Base-by-base conservation (phyloP, 2,797 vertebrate species). In the Octomys mimax region DNA sequence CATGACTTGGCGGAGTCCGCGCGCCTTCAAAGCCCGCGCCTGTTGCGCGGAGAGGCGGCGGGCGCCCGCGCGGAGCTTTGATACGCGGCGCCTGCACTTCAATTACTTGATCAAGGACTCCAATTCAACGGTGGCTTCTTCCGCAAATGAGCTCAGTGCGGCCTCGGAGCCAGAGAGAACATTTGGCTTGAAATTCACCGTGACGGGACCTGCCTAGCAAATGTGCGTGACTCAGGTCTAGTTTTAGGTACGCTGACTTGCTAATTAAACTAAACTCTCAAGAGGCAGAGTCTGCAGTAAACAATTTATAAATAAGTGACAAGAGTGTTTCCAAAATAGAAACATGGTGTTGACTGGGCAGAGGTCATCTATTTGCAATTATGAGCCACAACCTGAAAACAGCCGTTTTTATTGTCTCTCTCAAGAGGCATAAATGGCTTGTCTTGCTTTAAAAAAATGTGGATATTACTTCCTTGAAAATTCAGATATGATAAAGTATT, bases 1-100 rank as follows among this genome's bases (percentile, higher is more conserved):
- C 97, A 99, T 99, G 98, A 99, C 99, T 99, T 99, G 0, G 5
- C 98, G 98, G 99, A 98, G 97, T 98, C 98, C 97, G 98, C 96
- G 98, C 98, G 10, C 98, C 98, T 98, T 99, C 99, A 99, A 99
- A 99, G 99, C 97, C 88, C 28, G 81, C 0, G 57, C 90, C 97
- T 46, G 86, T 68, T 52, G 71, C 70, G 22, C 62, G 2, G 83
- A 77, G 89, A 4, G 96, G 22, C 64, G 3, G 77, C 79, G 2
- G 87, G 87, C 57, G 93, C 62, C 6, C 87, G 75, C 26, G 81
- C 97, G 97, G 96, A 68, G 95, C 98, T 99, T 98, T 98, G 98
- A 98, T 99, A 98, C 96, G 92, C 95, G 54, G 9, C 96, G 98
- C 98, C 95, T 96, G 71, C 87, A 98, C 98, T 98, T 97, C 97